Conservation (phyloP, 2,797 vertebrate genomes). For the Tadarida brasiliensis region DNA sequence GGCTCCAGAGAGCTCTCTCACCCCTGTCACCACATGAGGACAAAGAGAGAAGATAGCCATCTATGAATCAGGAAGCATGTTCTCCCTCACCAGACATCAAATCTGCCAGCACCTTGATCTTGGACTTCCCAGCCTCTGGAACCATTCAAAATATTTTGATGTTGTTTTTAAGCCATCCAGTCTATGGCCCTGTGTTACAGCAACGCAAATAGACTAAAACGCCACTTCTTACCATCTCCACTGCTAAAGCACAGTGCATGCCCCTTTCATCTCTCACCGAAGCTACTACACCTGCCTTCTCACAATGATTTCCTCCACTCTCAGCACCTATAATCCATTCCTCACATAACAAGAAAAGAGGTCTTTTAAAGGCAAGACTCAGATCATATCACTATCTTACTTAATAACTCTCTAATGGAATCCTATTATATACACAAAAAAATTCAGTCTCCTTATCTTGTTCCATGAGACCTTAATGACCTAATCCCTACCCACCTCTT, state of each 20-base stretch:
- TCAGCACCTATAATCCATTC: background rate
- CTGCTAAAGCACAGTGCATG: background rate
- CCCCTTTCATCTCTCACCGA: background rate
- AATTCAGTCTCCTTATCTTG: background rate
- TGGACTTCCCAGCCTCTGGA: too few species aligned
- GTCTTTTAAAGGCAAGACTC: background rate
- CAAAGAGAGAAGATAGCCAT: background rate
- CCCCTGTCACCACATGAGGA: background rate
- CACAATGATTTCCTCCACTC: background rate
- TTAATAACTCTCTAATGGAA: background rate
- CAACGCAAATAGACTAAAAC: background rate
- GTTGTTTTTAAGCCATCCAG: background rate
- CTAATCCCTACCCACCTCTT: background rate
- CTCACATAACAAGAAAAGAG: background rate
- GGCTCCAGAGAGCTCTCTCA: background rate
- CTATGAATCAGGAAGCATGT: background rate
- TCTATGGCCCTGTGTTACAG: background rate
- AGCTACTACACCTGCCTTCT: background rate
- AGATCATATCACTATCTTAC: background rate
- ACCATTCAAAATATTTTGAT: background rate
- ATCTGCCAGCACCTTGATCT: background rate
- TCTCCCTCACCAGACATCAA: background rate
- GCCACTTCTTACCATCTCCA: background rate
- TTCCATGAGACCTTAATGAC: background rate
- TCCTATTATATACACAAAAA: background rate